Conservation (phyloP, 2,888 invertebrate genomes). For the Seira musarum region DNA sequence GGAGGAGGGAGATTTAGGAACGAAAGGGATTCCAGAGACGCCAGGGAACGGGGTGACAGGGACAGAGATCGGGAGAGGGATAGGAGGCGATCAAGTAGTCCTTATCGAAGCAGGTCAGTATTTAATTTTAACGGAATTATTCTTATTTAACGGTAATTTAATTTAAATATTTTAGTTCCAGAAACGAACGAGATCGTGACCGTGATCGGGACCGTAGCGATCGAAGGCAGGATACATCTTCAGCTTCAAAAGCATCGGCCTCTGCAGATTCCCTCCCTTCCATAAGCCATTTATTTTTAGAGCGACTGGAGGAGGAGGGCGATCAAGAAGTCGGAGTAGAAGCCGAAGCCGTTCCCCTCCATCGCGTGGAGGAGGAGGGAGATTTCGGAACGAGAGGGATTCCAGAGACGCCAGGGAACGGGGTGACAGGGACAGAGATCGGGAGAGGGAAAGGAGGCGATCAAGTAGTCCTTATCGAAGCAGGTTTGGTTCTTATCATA, state of each 20-base stretch:
- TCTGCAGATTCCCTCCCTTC: no score
- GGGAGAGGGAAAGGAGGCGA: slow-evolving; percentile 8
- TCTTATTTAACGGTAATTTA: background rate
- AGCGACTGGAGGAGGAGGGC: background rate
- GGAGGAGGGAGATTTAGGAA: slow-evolving; percentile 4
- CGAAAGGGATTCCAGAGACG: slow-evolving; percentile 38
- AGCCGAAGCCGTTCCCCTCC: no score
- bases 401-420: slow-evolving; percentile 30
- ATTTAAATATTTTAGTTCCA: background rate
- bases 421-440: slow-evolving; percentile 31
- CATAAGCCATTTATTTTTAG: slow-evolving; percentile 13
- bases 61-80: slow-evolving; percentile 25
- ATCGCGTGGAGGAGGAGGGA: slow-evolving; percentile 1
- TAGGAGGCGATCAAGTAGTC: slow-evolving; percentile 29
- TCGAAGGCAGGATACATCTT: background rate
- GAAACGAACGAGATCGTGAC: background rate
- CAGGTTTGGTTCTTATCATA: no score
- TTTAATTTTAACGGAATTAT: background rate
- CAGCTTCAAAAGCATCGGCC: no score
- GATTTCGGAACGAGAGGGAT: slow-evolving; percentile 28
- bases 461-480: slow-evolving; percentile 40
- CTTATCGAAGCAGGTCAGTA: slow-evolving; percentile 22
- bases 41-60: slow-evolving; percentile 19
- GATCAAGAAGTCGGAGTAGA: slow-evolving; percentile 33
- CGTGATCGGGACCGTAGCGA: background rate